A percentile compares a stretch with the other conserved stretches of the same genome.
Evolutionary conservation across 2,797 vertebrate species (phyloP).

Genomic region (Pseudotriccus pelzelni): DNA sequence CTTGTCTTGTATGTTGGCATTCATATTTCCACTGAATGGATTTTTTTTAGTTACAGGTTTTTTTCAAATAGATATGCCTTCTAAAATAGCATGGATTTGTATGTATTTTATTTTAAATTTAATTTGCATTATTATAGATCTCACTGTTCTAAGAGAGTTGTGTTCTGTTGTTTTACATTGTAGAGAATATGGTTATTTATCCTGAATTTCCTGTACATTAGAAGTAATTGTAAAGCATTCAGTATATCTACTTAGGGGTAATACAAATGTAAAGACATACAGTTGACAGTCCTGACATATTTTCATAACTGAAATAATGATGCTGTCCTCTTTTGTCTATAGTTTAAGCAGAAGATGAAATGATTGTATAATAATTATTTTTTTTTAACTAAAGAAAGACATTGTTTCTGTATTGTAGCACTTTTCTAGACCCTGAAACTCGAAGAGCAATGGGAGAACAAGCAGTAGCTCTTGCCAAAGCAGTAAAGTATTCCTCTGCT

Average conservation of each 20-base stretch:
- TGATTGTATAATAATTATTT: neutral
- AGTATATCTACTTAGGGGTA: neutral
- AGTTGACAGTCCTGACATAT: neutral
- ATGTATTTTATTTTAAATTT: neutral
- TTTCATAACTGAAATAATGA: neutral
- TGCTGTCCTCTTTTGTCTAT: neutral
- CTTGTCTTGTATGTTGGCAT: neutral
- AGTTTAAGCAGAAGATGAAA: neutral
- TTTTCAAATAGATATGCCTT: neutral
- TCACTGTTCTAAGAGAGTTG: neutral
- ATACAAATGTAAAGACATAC: neutral
- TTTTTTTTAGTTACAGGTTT: neutral
- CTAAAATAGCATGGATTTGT: neutral
- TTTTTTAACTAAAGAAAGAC: neutral
- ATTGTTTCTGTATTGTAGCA: constrained; percentile 75
- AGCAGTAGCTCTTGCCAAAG: constrained; percentile 92
- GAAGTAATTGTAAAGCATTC: neutral
- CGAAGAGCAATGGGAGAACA: constrained; percentile 95
- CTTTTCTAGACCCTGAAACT: constrained; percentile 88
- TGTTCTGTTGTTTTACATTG: neutral
- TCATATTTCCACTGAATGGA: neutral
- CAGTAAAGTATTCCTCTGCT: constrained; percentile 94
- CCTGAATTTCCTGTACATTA: neutral
- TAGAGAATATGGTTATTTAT: neutral
- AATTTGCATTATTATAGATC: neutral